Percentiles rank a stretch among this genome's conserved stretches.
Evolutionary conservation across 2,797 vertebrate species (phyloP).

Genomic region (Spatula versicolor): DNA sequence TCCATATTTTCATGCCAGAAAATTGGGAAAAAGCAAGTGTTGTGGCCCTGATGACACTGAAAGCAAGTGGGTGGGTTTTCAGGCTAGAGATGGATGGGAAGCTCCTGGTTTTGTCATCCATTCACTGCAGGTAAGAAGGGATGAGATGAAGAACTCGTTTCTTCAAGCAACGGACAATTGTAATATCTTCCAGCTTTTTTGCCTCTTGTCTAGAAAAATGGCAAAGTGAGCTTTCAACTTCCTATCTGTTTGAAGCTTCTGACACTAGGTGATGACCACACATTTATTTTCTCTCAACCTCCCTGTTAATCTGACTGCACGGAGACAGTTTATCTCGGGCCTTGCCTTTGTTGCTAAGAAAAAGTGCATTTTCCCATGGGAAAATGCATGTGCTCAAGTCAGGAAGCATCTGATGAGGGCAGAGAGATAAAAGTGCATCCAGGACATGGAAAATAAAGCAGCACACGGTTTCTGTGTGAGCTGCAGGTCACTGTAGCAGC

Average conservation of each 20-base stretch:
- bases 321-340: slow-evolving; percentile 44
- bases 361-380: not conserved
- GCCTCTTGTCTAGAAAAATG: slow-evolving; percentile 1
- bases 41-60: not conserved
- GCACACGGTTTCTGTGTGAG: not conserved
- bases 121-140: not conserved
- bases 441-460: not conserved
- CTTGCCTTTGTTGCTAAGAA: slow-evolving; percentile 12
- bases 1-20: not conserved
- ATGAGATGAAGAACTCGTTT: not conserved
- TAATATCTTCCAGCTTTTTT: not conserved
- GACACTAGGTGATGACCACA: slow-evolving; percentile 28
- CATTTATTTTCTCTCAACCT: slow-evolving; percentile 34
- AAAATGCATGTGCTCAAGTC: not conserved
- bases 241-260: slow-evolving; percentile 18
- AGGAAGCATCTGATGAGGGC: slow-evolving; percentile 3
- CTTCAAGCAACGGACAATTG: not conserved
- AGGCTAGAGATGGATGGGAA: not conserved
- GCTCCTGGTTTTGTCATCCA: not conserved
- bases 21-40: not conserved
- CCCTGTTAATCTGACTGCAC: slow-evolving; percentile 4
- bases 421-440: not conserved
- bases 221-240: slow-evolving; percentile 6
- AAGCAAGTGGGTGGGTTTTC: not conserved
- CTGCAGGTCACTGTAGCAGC: not conserved